Conservation (phyloP, 2,113 vertebrate genomes). For the Oreochromis spilurus region DNA sequence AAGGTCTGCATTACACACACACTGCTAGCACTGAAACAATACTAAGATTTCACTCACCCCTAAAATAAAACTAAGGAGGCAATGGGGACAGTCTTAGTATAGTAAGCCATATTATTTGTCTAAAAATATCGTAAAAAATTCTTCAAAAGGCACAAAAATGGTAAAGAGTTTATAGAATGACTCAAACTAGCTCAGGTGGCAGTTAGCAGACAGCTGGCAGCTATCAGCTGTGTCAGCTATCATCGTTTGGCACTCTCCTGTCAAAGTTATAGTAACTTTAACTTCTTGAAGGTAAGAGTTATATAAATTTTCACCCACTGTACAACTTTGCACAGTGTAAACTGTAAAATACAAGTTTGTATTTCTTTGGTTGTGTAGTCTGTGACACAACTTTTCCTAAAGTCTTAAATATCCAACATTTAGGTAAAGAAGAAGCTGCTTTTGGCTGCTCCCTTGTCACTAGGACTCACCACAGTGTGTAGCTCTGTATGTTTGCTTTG, state of each 20-base stretch:
- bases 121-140: not conserved
- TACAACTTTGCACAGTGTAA: not conserved
- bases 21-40: not conserved
- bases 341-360: not conserved
- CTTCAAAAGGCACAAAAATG: not conserved
- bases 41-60: not conserved
- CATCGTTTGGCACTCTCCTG: not conserved
- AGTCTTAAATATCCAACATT: not conserved
- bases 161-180: not conserved
- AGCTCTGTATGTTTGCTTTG: not conserved
- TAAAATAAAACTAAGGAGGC: not conserved
- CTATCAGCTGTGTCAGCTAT: not conserved
- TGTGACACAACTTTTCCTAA: not conserved
- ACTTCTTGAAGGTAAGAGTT: too few relatives aligned
- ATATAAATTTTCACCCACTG: not conserved
- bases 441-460: not conserved
- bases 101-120: not conserved
- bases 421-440: not conserved
- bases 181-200: not conserved
- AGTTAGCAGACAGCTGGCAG: not conserved
- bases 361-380: not conserved
- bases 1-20: not conserved
- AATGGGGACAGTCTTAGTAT: not conserved
- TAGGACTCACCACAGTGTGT: not conserved
- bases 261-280: not conserved